These are phyloP conservation scores for Lepeophtheirus salmonis DNA, from an alignment of 1,140 invertebrate genomes.

Conservation along the genomic window DNA sequence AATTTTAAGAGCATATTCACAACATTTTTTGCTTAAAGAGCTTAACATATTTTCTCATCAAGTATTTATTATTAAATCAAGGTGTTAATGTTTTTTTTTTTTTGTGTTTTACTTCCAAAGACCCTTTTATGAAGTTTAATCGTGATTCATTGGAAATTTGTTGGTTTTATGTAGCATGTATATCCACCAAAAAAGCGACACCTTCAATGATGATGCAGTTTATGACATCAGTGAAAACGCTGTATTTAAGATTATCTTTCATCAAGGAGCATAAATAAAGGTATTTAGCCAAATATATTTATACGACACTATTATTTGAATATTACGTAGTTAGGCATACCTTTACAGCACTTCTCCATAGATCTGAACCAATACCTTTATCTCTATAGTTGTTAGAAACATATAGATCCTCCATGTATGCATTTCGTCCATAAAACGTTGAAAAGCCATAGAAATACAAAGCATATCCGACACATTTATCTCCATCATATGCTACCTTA, in stretches of 20 bases:
- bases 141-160: too few species aligned
- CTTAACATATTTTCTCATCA: too few species aligned
- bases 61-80: too few species aligned
- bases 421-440: neutral
- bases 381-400: neutral
- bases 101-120: too few species aligned
- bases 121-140: too few species aligned
- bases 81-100: too few species aligned
- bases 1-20: too few species aligned
- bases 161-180: too few species aligned
- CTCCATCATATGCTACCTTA: neutral
- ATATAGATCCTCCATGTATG: neutral
- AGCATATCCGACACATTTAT: neutral
- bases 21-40: too few species aligned
- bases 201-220: too few species aligned
- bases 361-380: neutral
- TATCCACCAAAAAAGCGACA: too few species aligned
- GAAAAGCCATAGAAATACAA: neutral
- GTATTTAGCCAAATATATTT: neutral
- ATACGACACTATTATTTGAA: neutral
- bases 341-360: neutral
- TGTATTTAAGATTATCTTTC: neutral
- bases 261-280: neutral
- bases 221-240: too few species aligned
- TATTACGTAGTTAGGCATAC: neutral